phyloP scores from a whole-genome alignment of 1,140 invertebrate species.

The Ylistrum balloti region DNA sequence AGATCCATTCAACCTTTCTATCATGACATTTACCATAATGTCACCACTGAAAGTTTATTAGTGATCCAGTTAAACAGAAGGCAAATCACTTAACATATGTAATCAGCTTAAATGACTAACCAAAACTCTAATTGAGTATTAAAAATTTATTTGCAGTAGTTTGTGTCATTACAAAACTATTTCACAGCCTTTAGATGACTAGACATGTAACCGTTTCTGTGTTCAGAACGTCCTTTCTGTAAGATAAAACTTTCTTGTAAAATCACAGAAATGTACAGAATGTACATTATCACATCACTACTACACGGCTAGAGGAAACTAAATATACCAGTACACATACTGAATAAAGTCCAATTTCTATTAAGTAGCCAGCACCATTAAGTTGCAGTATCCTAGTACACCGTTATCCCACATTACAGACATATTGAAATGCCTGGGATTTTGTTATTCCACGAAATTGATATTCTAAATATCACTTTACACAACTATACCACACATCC shows the following conservation, averaged over 20 bases:
- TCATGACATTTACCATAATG: too few relatives aligned
- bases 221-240: not conserved
- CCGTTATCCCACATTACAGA: constrained; percentile 1
- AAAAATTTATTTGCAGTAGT: not conserved
- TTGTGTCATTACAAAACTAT: not conserved
- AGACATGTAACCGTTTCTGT: not conserved
- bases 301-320: not conserved
- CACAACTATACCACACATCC: not conserved
- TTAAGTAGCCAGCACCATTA: constrained; percentile 11
- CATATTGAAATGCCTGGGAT: not conserved
- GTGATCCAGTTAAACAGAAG: not conserved
- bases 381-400: too few relatives aligned
- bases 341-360: not conserved
- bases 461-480: not conserved
- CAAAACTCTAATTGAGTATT: not conserved
- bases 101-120: not conserved
- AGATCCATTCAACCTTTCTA: too few relatives aligned
- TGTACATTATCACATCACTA: too few relatives aligned
- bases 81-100: not conserved
- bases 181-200: not conserved
- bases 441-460: not conserved
- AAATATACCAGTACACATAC: not conserved
- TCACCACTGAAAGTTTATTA: not conserved
- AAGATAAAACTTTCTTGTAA: not conserved
- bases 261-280: not conserved